A percentile compares a stretch with the other conserved stretches of the same genome.
Evolutionary conservation across 2,797 vertebrate genomes (phyloP).

Genomic region (Mionectes olivaceus): DNA sequence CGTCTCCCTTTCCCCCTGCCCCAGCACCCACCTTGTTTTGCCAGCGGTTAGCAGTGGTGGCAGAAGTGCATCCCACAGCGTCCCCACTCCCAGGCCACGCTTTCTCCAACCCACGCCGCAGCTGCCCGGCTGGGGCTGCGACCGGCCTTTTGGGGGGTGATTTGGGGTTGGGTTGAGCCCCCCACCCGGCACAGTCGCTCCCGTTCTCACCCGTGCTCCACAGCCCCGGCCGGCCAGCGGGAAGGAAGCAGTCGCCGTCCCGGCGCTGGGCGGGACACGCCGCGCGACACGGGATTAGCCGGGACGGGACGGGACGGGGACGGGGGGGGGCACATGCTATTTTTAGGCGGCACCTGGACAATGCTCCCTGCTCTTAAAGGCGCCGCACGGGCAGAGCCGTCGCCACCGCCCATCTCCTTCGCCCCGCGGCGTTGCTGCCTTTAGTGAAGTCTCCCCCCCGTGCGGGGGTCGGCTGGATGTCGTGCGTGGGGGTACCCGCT

Average conservation of each 20-base stretch:
- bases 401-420: neutral
- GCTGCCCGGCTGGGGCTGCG: neutral
- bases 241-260: neutral
- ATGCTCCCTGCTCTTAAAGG: conserved; percentile 63
- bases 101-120: neutral
- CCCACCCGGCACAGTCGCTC: neutral
- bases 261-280: neutral
- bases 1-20: neutral
- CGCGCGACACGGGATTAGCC: neutral
- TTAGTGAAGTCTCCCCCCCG: too few relatives aligned
- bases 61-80: neutral
- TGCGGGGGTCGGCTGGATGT: neutral
- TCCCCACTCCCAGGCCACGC: neutral
- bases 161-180: neutral
- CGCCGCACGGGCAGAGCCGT: neutral
- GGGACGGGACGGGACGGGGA: neutral
- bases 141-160: neutral
- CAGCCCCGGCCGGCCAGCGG: neutral
- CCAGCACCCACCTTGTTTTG: neutral
- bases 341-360: conserved; percentile 15
- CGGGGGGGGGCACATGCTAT: neutral
- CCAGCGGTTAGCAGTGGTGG: neutral
- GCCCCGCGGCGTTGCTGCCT: neutral
- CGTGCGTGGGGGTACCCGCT: too few relatives aligned
- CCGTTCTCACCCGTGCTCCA: neutral